Base-by-base conservation (phyloP, 2,797 vertebrate species). In the Craterocephalus amniculus region DNA sequence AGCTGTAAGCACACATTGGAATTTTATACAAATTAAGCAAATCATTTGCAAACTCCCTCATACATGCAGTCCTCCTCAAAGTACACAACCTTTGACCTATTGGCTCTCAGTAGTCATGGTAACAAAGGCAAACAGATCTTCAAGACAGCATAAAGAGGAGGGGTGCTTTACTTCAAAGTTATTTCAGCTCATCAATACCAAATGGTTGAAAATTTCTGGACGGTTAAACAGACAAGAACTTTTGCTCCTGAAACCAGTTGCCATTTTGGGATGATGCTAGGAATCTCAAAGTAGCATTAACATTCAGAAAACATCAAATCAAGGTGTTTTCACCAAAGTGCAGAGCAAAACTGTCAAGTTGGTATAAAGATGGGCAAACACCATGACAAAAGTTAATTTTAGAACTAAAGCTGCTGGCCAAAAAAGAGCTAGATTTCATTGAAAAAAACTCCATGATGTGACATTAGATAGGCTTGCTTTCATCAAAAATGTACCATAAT, bases 271-370 rank as follows among this genome's bases (percentile, higher is more conserved):
- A 31, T 55, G 4, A 70, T 22, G 6, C 0, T 8, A n/a, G 27
- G 27, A 88, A 79, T 79, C 79, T 10, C 16, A 8, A 54, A 29
- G 51, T 27, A 63, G 70, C 72, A 63, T 20, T 67, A 72, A 80
- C 70, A 76, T 68, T 79, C 67, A 83, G 77, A 64, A 54, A 54
- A 29, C 26, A 54, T 29, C 51, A n/a, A n/a, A 45, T 20, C 24
- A 3, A 54, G 24, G 22, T 26, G 26, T 54, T 27, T 54, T 54
- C 51, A 49, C 48, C 48, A 51, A 51, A 51, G 48, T 51, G 48
- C 48, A 51, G 22, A 51, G 48, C 22, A 51, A 24, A 24, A 26
- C 48, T 12, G 11, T 13, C 12, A 26, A 51, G 48, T 9, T 54
- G 51, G 6, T 22, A 24, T 24, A 12, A 11, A 22, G 2, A 51